These are phyloP conservation scores for Drosophila neocordata DNA, from an alignment of 1,140 invertebrate species.

Conservation along the genomic window DNA sequence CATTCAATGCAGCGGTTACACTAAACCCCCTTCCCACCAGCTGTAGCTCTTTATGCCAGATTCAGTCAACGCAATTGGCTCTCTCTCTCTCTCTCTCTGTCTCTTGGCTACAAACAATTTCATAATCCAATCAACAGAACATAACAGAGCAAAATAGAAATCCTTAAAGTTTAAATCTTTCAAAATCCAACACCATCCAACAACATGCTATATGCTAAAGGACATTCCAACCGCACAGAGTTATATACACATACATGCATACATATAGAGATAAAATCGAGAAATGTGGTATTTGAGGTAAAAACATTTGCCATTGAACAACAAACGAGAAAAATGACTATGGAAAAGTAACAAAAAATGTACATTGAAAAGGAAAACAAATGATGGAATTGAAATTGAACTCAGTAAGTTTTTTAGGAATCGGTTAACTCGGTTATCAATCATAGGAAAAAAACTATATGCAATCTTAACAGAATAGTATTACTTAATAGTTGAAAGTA, in stretches of 20 bases:
- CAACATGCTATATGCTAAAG: not conserved
- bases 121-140: not conserved
- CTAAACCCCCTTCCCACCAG: not conserved
- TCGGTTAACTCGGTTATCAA: not conserved
- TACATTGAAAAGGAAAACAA: not conserved
- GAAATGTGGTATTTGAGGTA: slow-evolving; percentile 14
- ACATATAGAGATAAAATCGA: not conserved
- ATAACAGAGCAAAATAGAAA: no score
- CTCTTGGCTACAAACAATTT: slow-evolving; percentile 3
- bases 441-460: no score
- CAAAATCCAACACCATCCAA: not conserved
- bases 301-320: slow-evolving; percentile 1
- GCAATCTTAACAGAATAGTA: no score
- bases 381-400: not conserved
- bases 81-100: not conserved
- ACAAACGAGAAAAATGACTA: not conserved
- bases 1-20: slow-evolving; percentile 47
- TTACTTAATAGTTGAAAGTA: no score
- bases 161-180: not conserved
- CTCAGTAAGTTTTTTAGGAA: not conserved
- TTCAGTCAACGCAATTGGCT: not conserved
- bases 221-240: not conserved
- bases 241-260: not conserved
- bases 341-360: not conserved
- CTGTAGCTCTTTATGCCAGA: not conserved